Conservation (phyloP, 2,113 vertebrate species). For the Carollia perspicillata region DNA sequence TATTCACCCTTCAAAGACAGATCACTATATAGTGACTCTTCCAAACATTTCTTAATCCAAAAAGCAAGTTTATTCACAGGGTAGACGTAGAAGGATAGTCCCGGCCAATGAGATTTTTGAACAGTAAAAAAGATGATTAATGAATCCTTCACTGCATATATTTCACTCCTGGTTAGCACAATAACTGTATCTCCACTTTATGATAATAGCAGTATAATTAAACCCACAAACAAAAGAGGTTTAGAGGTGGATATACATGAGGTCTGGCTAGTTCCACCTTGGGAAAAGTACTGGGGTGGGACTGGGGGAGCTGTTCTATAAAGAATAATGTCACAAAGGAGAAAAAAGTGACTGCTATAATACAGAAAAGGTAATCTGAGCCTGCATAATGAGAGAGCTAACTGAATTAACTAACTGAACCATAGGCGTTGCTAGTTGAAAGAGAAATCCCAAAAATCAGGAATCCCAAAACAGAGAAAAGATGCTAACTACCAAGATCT, state of each 20-base stretch:
- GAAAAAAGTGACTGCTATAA: background rate
- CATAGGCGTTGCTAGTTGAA: background rate
- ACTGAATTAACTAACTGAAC: background rate
- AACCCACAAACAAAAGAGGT: background rate
- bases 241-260: background rate
- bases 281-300: background rate
- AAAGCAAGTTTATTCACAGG: background rate
- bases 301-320: background rate
- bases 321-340: background rate
- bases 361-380: background rate
- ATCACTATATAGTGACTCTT: background rate
- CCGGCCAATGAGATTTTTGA: background rate
- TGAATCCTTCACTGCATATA: background rate
- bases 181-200: background rate
- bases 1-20: background rate
- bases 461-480: background rate
- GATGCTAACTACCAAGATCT: background rate
- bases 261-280: background rate
- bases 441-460: background rate
- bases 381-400: background rate
- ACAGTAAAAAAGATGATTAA: background rate
- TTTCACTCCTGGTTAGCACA: background rate
- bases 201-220: background rate
- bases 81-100: background rate
- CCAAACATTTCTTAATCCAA: constrained; percentile 34